phyloP scores from a whole-genome alignment of 2,113 vertebrate species.

The Aegithalos caudatus region DNA sequence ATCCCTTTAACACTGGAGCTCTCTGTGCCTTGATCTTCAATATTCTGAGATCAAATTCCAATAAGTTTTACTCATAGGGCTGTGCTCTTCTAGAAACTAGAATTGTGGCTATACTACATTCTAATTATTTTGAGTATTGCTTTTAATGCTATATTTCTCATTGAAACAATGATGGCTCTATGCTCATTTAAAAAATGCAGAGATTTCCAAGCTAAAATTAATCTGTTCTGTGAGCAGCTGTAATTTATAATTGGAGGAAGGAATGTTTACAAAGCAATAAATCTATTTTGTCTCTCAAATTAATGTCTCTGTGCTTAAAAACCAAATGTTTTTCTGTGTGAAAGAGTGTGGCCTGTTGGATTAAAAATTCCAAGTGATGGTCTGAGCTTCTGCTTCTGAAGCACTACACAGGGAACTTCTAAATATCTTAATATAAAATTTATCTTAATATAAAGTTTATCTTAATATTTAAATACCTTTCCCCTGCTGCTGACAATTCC shows the following conservation, averaged over 20 bases:
- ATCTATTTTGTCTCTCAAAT: neutral
- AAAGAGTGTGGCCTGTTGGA: neutral
- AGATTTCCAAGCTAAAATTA: neutral
- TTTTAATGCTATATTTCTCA: neutral
- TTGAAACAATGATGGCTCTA: neutral
- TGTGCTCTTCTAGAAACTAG: neutral
- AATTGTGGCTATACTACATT: neutral
- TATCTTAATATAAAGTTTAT: neutral
- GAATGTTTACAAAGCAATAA: neutral
- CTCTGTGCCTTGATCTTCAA: neutral
- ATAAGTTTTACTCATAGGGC: neutral
- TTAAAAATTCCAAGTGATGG: neutral
- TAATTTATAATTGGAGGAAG: neutral
- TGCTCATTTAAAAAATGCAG: neutral
- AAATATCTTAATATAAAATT: neutral
- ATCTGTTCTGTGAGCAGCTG: neutral
- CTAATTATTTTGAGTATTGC: neutral
- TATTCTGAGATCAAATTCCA: neutral
- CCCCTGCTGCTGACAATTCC: neutral
- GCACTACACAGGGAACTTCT: neutral
- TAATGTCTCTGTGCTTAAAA: neutral
- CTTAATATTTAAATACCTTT: neutral
- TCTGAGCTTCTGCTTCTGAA: neutral
- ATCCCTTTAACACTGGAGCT: neutral
- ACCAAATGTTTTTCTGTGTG: neutral